These are phyloP conservation scores for Molossus alvarezi DNA, from an alignment of 2,797 vertebrate genomes.

Conservation along the genomic window DNA sequence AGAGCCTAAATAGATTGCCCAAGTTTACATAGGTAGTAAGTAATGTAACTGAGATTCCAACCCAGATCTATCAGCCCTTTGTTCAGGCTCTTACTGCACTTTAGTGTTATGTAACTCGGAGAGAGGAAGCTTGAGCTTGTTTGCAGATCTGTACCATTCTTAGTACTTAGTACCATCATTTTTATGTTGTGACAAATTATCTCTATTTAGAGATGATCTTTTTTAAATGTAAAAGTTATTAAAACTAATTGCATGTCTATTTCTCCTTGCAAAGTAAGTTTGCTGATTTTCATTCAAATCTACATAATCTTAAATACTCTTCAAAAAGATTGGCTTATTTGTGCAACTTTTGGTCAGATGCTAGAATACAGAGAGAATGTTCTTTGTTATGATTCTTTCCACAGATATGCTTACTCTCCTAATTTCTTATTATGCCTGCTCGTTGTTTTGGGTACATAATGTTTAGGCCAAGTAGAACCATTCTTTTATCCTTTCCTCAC, in stretches of 20 bases:
- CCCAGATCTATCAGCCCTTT: not conserved
- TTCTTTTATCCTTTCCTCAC: not conserved
- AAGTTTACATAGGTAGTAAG: not conserved
- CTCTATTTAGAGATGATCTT: conserved; percentile 40
- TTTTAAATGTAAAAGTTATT: conserved; percentile 38
- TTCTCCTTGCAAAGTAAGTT: not conserved
- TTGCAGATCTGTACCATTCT: not conserved
- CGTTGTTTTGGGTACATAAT: conserved; percentile 31
- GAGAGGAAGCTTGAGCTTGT: not conserved
- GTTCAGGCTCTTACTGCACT: not conserved
- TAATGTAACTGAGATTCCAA: not conserved
- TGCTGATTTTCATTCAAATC: conserved; percentile 33
- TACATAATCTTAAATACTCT: not conserved
- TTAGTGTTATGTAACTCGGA: not conserved
- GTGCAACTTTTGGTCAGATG: conserved; percentile 22
- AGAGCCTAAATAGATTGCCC: conserved; percentile 23
- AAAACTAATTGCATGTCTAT: not conserved
- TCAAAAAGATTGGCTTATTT: not conserved
- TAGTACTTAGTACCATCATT: conserved; percentile 34
- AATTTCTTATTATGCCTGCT: not conserved
- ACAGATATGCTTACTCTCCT: not conserved
- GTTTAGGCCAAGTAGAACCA: not conserved
- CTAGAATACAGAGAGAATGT: not conserved
- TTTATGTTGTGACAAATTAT: conserved; percentile 41
- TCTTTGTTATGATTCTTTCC: conserved; percentile 24